phyloP scores from a whole-genome alignment of 2,113 vertebrate genomes.

The Pseudorectes ferrugineus region DNA sequence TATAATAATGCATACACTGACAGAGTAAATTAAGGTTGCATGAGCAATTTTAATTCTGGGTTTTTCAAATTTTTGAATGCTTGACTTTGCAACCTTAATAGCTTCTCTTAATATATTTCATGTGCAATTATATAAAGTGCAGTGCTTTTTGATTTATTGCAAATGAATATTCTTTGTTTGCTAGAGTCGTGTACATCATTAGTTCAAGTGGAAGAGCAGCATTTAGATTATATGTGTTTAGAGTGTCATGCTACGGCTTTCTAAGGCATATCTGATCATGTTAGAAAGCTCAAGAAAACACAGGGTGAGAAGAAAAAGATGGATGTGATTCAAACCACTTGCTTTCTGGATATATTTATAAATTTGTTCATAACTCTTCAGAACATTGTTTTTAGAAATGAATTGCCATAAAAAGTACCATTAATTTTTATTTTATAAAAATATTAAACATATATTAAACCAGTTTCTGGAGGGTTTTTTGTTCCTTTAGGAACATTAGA shows the following conservation, averaged over 20 bases:
- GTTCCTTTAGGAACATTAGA: background rate
- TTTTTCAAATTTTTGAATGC: slow-evolving; percentile 16
- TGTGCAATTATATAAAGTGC: background rate
- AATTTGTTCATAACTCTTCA: background rate
- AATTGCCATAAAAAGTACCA: background rate
- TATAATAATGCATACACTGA: background rate
- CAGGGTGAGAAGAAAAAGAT: background rate
- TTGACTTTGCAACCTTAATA: slow-evolving; percentile 32
- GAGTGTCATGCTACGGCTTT: background rate
- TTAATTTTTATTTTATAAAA: background rate
- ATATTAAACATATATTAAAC: background rate
- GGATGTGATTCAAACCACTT: background rate
- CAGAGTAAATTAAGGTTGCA: background rate
- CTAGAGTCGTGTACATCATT: background rate
- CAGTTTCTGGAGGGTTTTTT: background rate
- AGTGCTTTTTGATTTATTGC: slow-evolving; percentile 20
- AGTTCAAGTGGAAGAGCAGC: slow-evolving; percentile 9
- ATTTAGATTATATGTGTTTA: background rate
- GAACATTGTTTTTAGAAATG: background rate
- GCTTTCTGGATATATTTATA: background rate
- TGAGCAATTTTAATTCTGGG: background rate
- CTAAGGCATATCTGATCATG: background rate
- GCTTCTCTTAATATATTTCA: slow-evolving; percentile 18
- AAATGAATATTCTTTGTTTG: slow-evolving; percentile 30
- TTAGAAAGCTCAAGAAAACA: background rate